A percentile compares a stretch with the other conserved stretches of the same genome.
Evolutionary conservation across 1,140 invertebrate genomes (phyloP).

Genomic region (Portunus trituberculatus): DNA sequence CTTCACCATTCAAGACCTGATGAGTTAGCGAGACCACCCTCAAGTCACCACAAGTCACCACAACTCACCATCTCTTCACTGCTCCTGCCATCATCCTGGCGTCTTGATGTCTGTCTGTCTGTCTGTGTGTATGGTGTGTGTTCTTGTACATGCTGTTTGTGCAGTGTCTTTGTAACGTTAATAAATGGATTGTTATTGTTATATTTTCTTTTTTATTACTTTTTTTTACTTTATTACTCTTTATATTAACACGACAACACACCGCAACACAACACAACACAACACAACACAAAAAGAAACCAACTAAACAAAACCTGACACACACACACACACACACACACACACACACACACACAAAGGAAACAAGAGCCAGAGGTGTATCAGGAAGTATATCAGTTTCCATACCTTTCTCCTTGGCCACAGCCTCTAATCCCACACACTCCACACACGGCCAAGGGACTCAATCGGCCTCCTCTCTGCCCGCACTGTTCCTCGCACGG

Average conservation of each 20-base stretch:
- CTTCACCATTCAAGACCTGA: conserved; percentile 59
- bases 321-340: too few species aligned
- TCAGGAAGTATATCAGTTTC: too few species aligned
- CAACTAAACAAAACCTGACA: too few species aligned
- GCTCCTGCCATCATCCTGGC: too few species aligned
- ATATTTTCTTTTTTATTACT: not conserved
- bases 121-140: not conserved
- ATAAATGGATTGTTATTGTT: not conserved
- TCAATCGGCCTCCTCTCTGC: not conserved
- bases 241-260: too few species aligned
- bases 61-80: too few species aligned
- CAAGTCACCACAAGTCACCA: too few species aligned
- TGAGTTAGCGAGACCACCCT: conserved; percentile 7
- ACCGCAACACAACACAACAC: too few species aligned
- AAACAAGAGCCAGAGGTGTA: too few species aligned
- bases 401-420: not conserved
- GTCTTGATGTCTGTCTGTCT: not conserved
- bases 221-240: not conserved
- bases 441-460: not conserved
- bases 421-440: not conserved
- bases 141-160: not conserved
- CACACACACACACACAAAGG: too few species aligned
- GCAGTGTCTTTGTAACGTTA: not conserved
- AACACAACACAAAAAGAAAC: too few species aligned
- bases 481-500: not conserved